A percentile compares a stretch with the other conserved stretches of the same genome.
Evolutionary conservation across 1,140 invertebrate species (phyloP).

Genomic region (Drosophila varians): DNA sequence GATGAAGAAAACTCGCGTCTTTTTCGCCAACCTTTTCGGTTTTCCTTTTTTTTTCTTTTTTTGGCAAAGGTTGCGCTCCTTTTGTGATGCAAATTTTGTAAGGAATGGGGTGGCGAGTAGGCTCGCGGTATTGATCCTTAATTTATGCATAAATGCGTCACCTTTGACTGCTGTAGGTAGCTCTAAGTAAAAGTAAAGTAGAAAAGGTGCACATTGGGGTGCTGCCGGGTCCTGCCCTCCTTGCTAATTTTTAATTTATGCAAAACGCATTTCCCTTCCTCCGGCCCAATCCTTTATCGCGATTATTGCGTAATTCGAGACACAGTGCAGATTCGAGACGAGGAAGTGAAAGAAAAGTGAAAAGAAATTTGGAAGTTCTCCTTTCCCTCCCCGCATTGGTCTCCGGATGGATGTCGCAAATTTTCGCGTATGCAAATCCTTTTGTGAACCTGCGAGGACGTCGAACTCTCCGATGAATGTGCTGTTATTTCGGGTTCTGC

Average conservation of each 20-base stretch:
- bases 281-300: slow-evolving; percentile 30
- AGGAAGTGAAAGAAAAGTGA: slow-evolving; percentile 42
- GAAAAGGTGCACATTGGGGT: slow-evolving; percentile 41
- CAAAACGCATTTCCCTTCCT: slow-evolving; percentile 62
- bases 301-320: slow-evolving; percentile 75
- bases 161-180: slow-evolving; percentile 56
- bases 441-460: slow-evolving; percentile 69
- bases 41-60: slow-evolving; percentile 29
- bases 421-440: slow-evolving; percentile 79
- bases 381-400: slow-evolving; percentile 15
- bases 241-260: slow-evolving; percentile 81
- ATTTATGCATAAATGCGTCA: slow-evolving; percentile 82
- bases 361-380: slow-evolving; percentile 53
- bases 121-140: slow-evolving; percentile 78
- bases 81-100: slow-evolving; percentile 72
- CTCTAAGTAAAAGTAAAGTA: background rate
- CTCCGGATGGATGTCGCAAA: slow-evolving; percentile 9
- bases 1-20: slow-evolving; percentile 53
- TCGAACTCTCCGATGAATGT: slow-evolving; percentile 31
- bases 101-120: slow-evolving; percentile 13
- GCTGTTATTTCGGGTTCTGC: slow-evolving; percentile 30
- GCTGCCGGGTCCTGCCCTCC: slow-evolving; percentile 20
- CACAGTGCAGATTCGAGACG: slow-evolving; percentile 28
- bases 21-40: slow-evolving; percentile 58
- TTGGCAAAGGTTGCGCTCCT: slow-evolving; percentile 46